These are phyloP conservation scores for Scyliorhinus canicula DNA, from an alignment of 2,797 vertebrate genomes.

Conservation along the genomic window DNA sequence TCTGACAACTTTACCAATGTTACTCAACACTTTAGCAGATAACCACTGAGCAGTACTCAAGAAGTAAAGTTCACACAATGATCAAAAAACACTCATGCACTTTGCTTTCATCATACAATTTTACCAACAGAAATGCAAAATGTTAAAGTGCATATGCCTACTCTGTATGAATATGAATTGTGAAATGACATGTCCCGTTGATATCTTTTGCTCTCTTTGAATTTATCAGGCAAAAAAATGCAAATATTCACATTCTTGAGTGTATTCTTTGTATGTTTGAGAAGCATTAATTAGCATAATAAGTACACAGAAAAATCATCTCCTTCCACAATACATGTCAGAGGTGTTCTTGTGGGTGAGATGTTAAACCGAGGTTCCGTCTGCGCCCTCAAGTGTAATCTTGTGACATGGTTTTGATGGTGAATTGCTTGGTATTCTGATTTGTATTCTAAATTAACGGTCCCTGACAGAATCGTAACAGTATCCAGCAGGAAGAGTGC, in stretches of 20 bases:
- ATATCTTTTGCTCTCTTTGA: neutral
- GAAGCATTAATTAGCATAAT: neutral
- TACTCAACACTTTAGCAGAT: neutral
- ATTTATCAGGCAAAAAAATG: neutral
- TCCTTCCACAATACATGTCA: neutral
- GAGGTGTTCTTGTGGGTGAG: neutral
- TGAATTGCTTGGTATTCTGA: no score
- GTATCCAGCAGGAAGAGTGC: neutral
- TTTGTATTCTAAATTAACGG: no score
- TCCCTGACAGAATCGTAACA: no score
- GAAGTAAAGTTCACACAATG: neutral
- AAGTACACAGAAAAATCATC: neutral
- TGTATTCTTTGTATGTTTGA: neutral
- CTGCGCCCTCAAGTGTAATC: neutral
- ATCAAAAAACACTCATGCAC: neutral
- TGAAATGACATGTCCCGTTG: neutral
- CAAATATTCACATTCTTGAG: neutral
- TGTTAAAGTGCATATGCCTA: neutral
- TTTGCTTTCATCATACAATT: neutral
- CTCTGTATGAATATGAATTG: neutral
- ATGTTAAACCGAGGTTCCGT: neutral
- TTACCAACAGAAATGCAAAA: neutral
- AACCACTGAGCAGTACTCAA: neutral
- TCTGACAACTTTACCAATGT: neutral
- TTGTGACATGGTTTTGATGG: neutral